Conservation (phyloP, 2,113 vertebrate genomes). For the Marmota flaviventris region DNA sequence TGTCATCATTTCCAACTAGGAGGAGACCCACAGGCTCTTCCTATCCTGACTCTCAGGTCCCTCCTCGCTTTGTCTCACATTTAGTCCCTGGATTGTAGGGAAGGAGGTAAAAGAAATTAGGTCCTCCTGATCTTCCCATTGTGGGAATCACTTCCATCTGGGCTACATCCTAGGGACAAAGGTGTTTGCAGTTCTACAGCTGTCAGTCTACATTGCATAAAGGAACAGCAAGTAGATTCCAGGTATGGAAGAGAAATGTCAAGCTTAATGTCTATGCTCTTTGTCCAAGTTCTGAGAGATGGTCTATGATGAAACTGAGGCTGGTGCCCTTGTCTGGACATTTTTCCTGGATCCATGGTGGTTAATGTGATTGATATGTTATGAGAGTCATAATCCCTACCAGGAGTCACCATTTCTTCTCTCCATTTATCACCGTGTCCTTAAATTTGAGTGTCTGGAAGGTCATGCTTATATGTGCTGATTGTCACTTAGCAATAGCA, state of each 20-base stretch:
- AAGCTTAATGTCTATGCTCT: too few species aligned
- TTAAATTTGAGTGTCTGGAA: background rate
- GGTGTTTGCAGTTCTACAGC: background rate
- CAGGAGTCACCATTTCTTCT: background rate
- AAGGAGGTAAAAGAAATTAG: background rate
- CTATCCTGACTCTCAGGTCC: background rate
- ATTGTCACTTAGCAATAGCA: background rate
- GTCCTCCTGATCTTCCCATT: background rate
- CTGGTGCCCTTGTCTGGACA: too few species aligned
- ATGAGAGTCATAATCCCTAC: too few species aligned
- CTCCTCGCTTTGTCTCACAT: background rate
- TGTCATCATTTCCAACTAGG: rapidly evolving
- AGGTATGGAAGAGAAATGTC: background rate
- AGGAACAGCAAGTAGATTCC: background rate
- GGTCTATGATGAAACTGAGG: too few species aligned
- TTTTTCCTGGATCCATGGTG: too few species aligned
- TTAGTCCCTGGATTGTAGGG: background rate
- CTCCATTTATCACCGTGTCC: background rate
- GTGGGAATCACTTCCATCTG: background rate
- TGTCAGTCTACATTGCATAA: background rate
- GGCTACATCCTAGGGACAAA: background rate
- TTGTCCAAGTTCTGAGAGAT: too few species aligned
- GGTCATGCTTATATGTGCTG: background rate
- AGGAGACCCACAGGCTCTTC: background rate
- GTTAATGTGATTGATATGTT: too few species aligned